Percentiles rank a stretch among this genome's conserved stretches.
phyloP scores from a whole-genome alignment of 2,113 vertebrate species.

The Petromus typicus region DNA sequence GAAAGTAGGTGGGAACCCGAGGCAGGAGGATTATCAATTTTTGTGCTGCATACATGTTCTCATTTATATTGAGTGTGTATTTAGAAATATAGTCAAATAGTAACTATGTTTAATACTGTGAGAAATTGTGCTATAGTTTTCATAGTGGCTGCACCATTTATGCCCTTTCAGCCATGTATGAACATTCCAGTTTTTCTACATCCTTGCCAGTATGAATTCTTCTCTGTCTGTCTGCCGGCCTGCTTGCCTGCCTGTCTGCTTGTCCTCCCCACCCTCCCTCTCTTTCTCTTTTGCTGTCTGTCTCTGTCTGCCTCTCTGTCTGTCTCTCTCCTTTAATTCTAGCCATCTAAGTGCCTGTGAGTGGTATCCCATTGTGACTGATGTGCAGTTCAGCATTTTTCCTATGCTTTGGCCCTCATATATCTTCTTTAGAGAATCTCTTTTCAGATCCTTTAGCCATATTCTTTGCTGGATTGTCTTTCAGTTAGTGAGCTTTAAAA shows the following conservation, averaged over 20 bases:
- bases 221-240: background rate
- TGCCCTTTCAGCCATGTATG: background rate
- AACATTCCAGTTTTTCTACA: background rate
- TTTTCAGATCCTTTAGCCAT: background rate
- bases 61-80: background rate
- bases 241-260: too few species aligned
- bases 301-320: too few species aligned
- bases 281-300: background rate
- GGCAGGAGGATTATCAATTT: background rate
- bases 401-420: background rate
- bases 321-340: background rate
- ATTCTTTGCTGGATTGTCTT: background rate
- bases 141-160: background rate
- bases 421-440: background rate
- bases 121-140: background rate
- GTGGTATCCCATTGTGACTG: background rate
- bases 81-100: background rate
- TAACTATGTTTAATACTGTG: background rate
- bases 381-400: background rate
- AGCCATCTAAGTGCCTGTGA: background rate
- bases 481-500: slow-evolving; percentile 3
- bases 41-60: background rate
- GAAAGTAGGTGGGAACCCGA: background rate
- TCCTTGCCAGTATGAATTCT: background rate
- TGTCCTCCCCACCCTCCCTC: background rate